A percentile compares a stretch with the other conserved stretches of the same genome.
These are phyloP conservation scores for Brenthis daphne DNA, from an alignment of 2,888 invertebrate species.

Conservation along the genomic window DNA sequence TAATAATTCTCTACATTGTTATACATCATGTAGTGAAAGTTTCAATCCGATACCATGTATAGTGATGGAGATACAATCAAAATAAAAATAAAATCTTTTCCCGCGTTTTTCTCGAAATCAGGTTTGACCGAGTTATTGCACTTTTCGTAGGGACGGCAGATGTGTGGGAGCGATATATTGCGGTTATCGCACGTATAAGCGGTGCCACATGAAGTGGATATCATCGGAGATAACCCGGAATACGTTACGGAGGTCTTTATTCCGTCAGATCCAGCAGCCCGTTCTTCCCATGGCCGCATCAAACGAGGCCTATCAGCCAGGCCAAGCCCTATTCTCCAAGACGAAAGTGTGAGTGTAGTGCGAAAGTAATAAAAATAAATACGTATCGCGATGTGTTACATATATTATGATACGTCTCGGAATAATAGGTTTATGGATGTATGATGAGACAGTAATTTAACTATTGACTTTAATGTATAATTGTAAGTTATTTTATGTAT, in stretches of 20 bases:
- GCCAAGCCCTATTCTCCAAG: background rate
- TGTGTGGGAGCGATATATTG: background rate
- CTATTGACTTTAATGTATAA: background rate
- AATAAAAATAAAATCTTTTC: too few relatives aligned
- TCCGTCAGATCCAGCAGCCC: conserved; percentile 1
- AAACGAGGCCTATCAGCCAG: background rate
- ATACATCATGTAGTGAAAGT: too few relatives aligned
- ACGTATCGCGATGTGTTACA: background rate
- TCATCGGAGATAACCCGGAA: background rate
- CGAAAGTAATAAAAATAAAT: background rate
- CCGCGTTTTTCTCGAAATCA: too few relatives aligned
- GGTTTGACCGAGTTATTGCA: too few relatives aligned
- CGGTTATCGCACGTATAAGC: conserved; percentile 1
- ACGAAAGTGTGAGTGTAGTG: conserved; percentile 2
- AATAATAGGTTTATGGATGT: background rate
- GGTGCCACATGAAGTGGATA: conserved; percentile 11
- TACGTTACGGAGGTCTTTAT: conserved; percentile 8
- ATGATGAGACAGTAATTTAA: background rate
- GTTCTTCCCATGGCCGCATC: background rate
- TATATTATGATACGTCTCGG: background rate
- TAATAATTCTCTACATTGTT: too few relatives aligned
- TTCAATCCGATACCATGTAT: too few relatives aligned
- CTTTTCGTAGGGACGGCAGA: background rate
- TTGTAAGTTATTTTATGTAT: background rate
- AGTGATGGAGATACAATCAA: too few relatives aligned